A percentile compares a stretch with the other conserved stretches of the same genome.
Evolutionary conservation across 2,888 invertebrate genomes (phyloP).

Genomic region (Oscheius onirici): DNA sequence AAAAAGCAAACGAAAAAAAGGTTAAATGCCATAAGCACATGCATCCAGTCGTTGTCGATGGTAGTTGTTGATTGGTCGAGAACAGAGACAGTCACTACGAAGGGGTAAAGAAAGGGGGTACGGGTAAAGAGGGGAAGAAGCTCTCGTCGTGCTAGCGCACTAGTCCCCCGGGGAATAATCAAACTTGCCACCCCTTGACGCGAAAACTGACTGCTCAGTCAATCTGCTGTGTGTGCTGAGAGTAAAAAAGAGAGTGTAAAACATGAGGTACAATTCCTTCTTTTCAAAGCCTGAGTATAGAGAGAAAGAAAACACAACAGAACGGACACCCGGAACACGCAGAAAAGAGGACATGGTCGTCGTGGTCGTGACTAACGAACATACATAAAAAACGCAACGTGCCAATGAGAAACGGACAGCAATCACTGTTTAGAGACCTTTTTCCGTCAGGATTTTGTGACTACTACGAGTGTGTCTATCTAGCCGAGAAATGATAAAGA

Average conservation of each 20-base stretch:
- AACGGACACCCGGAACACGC: conserved; percentile 26
- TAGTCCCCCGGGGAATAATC: neutral
- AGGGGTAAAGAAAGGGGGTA: neutral
- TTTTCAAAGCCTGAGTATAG: neutral
- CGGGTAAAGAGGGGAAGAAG: neutral
- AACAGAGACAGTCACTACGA: conserved; percentile 4
- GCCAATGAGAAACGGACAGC: conserved; percentile 21
- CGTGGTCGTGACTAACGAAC: conserved; percentile 19
- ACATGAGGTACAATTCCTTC: neutral
- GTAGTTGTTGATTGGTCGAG: neutral
- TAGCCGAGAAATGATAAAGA: neutral
- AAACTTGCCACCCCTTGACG: conserved; percentile 31
- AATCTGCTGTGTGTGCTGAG: neutral
- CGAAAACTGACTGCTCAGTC: neutral
- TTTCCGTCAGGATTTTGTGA: neutral
- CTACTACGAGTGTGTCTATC: neutral
- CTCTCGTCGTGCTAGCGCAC: neutral
- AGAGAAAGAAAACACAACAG: conserved; percentile 22
- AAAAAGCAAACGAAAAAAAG: conserved; percentile 10
- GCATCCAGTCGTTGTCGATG: neutral
- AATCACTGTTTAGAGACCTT: neutral
- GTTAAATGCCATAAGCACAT: neutral
- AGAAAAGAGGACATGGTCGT: conserved; percentile 14
- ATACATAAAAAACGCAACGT: conserved; percentile 25
- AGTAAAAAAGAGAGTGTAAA: neutral